Base-by-base conservation (phyloP, 2,113 vertebrate species). In the Rattus rattus region DNA sequence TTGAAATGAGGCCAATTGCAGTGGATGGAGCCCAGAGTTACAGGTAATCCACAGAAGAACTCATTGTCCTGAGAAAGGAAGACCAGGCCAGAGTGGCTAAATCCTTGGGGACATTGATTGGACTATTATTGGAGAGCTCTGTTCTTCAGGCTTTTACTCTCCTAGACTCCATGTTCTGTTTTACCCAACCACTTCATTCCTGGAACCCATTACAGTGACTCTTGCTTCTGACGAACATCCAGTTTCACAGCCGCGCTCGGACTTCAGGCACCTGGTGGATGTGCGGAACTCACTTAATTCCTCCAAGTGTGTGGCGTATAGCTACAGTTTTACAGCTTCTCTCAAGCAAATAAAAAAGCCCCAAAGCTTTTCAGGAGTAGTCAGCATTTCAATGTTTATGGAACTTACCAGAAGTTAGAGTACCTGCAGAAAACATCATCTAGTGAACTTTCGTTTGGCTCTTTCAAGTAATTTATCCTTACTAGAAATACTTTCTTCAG, bases 11-110 rank as follows among this genome's bases (percentile, higher is more conserved):
- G 95, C 26, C 0, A 56, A 89, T 92, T 97, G 59, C 63, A 93
- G 17, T 28, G 72, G 7, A 67, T 33, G 5, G 67, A 22, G 73
- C 72, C 81, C 70, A 92, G 22, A 79, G 83, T 26, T 88, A 97
- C 72, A 70, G 97, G 97, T 94, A 97, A 97, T 88, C 96, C 69
- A 59, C 14, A 9, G 97, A 93, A 89, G 92, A 97, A 94, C 76
- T 88, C 91, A 96, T 97, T 96, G 92, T 52, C 77, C 79, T 91
- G 88, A 39, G n/a, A 94, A 90, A 98, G 28, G 77, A 95, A 96
- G 92, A 92, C 97, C 80, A 96, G 65, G 83, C 47, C 85, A 79
- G 88, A 75, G 17, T 96, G 69, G 70, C 20, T 88, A 63, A 97
- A 39, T 30, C 75, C 43, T 43, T 1, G 4, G 89, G 28, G 69